phyloP scores from a whole-genome alignment of 37 sponge, comb jelly and placozoan species.

The Geodia barretti region DNA sequence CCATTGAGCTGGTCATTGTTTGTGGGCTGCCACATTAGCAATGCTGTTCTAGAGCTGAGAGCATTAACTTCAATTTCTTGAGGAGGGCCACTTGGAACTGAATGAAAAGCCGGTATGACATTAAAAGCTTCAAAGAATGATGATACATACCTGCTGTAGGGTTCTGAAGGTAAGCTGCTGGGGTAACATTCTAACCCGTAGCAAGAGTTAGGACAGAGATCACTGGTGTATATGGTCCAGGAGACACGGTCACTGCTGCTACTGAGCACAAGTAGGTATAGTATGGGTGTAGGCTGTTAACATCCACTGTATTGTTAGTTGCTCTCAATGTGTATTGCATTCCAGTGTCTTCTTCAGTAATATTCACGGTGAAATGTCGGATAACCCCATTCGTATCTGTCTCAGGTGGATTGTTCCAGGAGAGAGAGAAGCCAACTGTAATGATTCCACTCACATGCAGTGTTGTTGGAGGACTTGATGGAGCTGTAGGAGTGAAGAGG shows the following conservation, averaged over 20 bases:
- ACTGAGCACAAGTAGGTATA: constrained; percentile 18
- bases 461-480: constrained; percentile 7
- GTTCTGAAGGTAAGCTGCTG: neutral
- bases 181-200: constrained; percentile 9
- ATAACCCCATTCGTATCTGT: constrained; percentile 31
- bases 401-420: constrained; percentile 15
- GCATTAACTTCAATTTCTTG: neutral
- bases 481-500: constrained; percentile 18
- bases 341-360: constrained; percentile 26
- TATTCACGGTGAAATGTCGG: constrained; percentile 15
- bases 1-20: constrained; percentile 15
- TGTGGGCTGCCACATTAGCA: constrained; percentile 21
- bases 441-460: neutral
- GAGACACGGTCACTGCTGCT: constrained; percentile 34
- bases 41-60: neutral
- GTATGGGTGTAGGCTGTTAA: constrained; percentile 12
- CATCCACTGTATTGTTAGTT: neutral
- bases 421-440: constrained; percentile 5
- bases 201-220: constrained; percentile 1
- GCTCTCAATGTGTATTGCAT: neutral
- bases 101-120: neutral
- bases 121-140: neutral
- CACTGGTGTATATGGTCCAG: constrained; percentile 20
- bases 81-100: neutral
- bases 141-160: constrained; percentile 9